Conservation (phyloP, 2,113 vertebrate genomes). For the Tylochromis polylepis region DNA sequence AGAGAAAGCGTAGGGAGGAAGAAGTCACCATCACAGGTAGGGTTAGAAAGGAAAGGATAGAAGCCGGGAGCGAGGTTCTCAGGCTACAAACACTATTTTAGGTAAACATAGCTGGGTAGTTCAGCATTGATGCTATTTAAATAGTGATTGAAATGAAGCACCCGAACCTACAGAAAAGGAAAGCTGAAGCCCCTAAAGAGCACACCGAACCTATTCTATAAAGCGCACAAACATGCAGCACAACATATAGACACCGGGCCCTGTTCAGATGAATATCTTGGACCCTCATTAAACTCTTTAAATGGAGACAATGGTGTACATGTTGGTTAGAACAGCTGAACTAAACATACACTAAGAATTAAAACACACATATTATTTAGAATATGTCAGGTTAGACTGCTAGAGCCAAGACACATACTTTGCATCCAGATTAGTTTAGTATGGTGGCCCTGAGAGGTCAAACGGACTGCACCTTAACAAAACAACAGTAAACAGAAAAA, state of each 20-base stretch:
- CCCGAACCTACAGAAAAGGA: not conserved
- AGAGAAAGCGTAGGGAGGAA: not conserved
- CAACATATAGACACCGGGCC: not conserved
- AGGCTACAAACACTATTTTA: not conserved
- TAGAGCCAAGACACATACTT: not conserved
- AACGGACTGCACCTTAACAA: not conserved
- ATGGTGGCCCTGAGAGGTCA: not conserved
- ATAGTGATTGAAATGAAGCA: not conserved
- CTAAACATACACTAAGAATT: not conserved
- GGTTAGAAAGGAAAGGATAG: slow-evolving; percentile 38
- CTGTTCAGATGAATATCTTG: rapidly evolving
- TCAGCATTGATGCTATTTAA: not conserved
- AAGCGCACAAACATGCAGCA: not conserved
- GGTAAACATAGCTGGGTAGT: not conserved
- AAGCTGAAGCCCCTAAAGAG: slow-evolving; percentile 24
- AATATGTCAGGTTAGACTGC: not conserved
- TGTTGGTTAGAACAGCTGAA: not conserved
- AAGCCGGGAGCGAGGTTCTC: not conserved
- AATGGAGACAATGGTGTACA: not conserved
- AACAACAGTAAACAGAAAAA: not conserved
- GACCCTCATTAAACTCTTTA: not conserved
- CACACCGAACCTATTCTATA: not conserved
- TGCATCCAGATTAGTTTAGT: not conserved
- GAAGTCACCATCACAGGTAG: slow-evolving; percentile 10
- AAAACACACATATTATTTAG: not conserved